Base-by-base conservation (phyloP, 2,113 vertebrate species). In the Colius striatus region DNA sequence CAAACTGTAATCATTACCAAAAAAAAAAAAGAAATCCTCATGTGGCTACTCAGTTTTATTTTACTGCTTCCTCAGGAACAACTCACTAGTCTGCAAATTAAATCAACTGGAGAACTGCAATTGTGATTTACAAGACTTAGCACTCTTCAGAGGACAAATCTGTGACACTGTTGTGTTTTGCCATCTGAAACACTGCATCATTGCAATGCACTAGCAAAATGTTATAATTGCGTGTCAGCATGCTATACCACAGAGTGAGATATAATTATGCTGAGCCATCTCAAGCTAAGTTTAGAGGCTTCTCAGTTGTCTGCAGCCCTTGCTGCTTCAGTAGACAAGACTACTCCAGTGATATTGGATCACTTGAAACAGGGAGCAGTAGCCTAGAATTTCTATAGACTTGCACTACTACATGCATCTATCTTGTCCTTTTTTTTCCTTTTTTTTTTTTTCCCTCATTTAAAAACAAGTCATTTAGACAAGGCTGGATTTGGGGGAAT, bases 191-290 rank as follows among this genome's bases (percentile, higher is more conserved):
- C 27, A 13, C 58, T 32, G n/a, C 55, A 88, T 67, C 60, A 30
- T 57, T 85, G 71, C 58, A 82, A 68, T 25, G 48, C 29, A 30
- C 81, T 84, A 85, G 79, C 72, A 89, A 87, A 93, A 89, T 57
- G 62, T 62, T 91, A 22, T 50, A 82, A 91, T 85, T 94, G 48
- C 66, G 47, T 76, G 87, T 90, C 84, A 87, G 78, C 75, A n/a
- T 87, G 78, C 41, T 79, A 22, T 29, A 12, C 20, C 25, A 34
- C 53, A 87, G 68, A 74, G 66, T 21, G 34, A 94, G 94, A 83
- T 91, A 95, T 41, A 85, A 82, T 94, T 90, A 67, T 76, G 94
- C 92, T 95, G 87, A 96, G 25, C 62, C 54, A 85, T 79, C 66
- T 43, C 20, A 48, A 87, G 43, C 63, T 94, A 95, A 57, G 50